Base-by-base conservation (phyloP, 2,888 invertebrate genomes). In the Sphaerophoria rueppellii region DNA sequence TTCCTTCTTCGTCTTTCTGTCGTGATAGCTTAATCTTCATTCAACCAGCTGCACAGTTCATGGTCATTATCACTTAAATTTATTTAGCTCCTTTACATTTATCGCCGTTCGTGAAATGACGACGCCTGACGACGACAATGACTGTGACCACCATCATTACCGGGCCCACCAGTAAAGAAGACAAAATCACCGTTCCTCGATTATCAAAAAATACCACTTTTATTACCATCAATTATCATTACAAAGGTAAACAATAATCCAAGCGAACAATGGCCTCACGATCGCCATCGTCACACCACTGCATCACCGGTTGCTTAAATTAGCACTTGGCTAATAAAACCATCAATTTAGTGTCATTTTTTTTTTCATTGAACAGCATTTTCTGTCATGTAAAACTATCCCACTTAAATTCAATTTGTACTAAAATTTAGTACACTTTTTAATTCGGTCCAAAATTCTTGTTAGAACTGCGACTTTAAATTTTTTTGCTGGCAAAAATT, bases 141-240 rank as follows among this genome's bases (percentile, higher is more conserved):
- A 24, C 24, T 24, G 24, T 24, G 24, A 24, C 24, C 24, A 24
- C 24, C 24, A 24, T 24, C 24, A 24, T 24, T 24, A 24, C 24
- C 24, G 24, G 24, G 24, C 24, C 24, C 12, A 34, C 11, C 24
- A n/a, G 7, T 35, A 54, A 6, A 52, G 12, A 16, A 2, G 24
- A 67, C 52, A 52, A 70, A 54, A 54, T 32, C 14, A 14, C 57
- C 46, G 55, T 57, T 70, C 70, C 24, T 11, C 34, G 32, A 69
- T 14, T 52, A 65, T 80, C 75, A 12, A 76, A 69, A 74, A 78
- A 81, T 76, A 67, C 34, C 54, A 67, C 60, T 40, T 76, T 81
- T 76, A 81, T 81, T 81, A 81, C 76, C 81, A 72, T 67, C 70
- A 81, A 81, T 81, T 76, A 81, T 71, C 76, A 76, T 81, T 67